phyloP scores from a whole-genome alignment of 2,113 vertebrate species.

The Crotalus viridis region DNA sequence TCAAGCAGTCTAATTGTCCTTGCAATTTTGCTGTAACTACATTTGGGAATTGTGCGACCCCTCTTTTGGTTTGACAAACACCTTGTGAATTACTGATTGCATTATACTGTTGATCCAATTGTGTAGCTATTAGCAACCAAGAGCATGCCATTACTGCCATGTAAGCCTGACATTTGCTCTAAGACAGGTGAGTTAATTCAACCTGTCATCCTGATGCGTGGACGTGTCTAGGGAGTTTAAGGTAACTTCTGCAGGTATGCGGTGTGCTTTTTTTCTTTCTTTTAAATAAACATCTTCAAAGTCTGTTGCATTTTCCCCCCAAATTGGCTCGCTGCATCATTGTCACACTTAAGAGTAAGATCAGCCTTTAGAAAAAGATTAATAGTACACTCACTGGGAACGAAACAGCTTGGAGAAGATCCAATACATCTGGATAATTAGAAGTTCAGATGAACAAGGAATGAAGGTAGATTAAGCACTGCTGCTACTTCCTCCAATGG shows the following conservation, averaged over 20 bases:
- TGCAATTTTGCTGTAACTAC: slow-evolving; percentile 32
- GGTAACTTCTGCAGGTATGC: neutral
- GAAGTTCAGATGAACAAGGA: slow-evolving; percentile 14
- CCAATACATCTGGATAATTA: slow-evolving; percentile 5
- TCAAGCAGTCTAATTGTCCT: slow-evolving; percentile 52
- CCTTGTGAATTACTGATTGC: neutral
- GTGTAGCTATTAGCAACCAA: neutral
- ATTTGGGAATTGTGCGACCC: neutral
- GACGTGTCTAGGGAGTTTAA: neutral
- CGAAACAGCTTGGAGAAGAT: slow-evolving; percentile 1
- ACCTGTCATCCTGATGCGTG: neutral
- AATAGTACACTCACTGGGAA: neutral
- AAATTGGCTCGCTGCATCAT: neutral
- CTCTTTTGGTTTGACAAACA: neutral
- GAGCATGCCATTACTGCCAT: neutral
- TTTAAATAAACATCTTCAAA: slow-evolving; percentile 1
- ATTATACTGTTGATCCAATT: neutral
- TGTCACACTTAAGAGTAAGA: neutral
- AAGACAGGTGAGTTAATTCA: slow-evolving; percentile 4
- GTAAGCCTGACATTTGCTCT: slow-evolving; percentile 10
- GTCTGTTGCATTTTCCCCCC: neutral
- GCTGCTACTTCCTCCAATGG: neutral
- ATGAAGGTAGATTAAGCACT: slow-evolving; percentile 1
- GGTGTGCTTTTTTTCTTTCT: neutral
- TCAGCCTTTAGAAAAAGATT: neutral